phyloP scores from a whole-genome alignment of 2,797 vertebrate species.

The Mallotus villosus region DNA sequence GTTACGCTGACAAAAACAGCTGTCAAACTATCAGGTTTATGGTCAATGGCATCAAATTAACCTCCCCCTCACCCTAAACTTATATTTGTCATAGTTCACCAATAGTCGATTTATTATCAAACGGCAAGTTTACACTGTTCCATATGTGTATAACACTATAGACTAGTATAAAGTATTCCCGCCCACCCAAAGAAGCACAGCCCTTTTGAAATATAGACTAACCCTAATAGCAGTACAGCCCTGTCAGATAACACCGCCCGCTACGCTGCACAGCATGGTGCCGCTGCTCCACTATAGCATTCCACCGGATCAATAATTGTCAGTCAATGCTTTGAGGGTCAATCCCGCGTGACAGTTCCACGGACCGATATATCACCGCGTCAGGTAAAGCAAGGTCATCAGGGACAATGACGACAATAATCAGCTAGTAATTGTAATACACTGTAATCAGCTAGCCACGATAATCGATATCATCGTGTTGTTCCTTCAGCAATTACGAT shows the following conservation, averaged over 20 bases:
- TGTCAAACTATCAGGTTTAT: not conserved
- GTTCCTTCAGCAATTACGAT: no score
- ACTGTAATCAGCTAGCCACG: no score
- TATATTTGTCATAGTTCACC: no score
- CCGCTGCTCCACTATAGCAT: not conserved
- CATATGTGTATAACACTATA: no score
- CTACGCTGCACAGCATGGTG: not conserved
- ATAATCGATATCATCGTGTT: no score
- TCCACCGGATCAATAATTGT: slow-evolving; percentile 51
- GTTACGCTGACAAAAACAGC: not conserved
- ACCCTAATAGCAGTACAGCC: not conserved
- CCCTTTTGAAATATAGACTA: no score
- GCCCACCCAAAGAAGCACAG: no score
- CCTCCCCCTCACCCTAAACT: not conserved
- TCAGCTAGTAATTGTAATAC: no score
- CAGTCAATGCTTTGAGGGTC: slow-evolving; percentile 58
- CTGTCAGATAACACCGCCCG: no score
- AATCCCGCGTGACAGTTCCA: slow-evolving; percentile 44
- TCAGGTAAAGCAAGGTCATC: slow-evolving; percentile 57
- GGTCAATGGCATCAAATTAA: not conserved
- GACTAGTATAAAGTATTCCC: no score
- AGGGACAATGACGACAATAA: slow-evolving; percentile 18
- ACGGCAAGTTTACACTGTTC: no score
- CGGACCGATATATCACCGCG: slow-evolving; percentile 47
- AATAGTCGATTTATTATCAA: no score